These are phyloP conservation scores for Rallus limicola DNA, from an alignment of 2,113 vertebrate genomes.

Conservation along the genomic window DNA sequence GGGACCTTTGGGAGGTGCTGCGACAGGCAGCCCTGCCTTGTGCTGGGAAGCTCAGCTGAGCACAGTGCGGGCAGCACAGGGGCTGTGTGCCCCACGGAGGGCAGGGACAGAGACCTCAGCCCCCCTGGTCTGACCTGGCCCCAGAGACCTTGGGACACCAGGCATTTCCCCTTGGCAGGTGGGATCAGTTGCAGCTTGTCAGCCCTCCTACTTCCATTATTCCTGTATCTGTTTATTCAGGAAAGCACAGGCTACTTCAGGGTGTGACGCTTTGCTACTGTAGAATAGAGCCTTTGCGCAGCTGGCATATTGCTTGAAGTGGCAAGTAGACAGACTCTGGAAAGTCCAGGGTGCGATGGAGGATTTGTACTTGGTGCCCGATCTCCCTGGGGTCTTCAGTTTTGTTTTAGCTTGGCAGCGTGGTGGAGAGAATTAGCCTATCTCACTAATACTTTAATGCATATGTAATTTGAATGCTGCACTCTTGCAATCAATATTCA, in stretches of 20 bases:
- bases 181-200: neutral
- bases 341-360: neutral
- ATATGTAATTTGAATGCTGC: neutral
- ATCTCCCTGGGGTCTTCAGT: neutral
- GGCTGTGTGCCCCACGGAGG: neutral
- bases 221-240: neutral
- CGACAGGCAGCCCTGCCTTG: rapidly evolving
- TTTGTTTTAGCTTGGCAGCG: neutral
- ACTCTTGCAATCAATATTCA: slow-evolving; percentile 1
- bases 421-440: neutral
- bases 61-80: neutral
- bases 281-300: neutral
- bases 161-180: neutral
- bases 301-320: neutral
- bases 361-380: neutral
- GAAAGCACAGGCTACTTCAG: neutral
- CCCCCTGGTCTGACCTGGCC: neutral
- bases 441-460: neutral
- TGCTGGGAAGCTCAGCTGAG: neutral
- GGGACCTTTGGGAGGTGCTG: neutral
- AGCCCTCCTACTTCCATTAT: neutral
- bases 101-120: neutral
- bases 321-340: neutral
- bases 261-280: neutral
- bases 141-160: neutral